phyloP scores from a whole-genome alignment of 2,888 invertebrate genomes.

The Gymnosoma rotundatum region DNA sequence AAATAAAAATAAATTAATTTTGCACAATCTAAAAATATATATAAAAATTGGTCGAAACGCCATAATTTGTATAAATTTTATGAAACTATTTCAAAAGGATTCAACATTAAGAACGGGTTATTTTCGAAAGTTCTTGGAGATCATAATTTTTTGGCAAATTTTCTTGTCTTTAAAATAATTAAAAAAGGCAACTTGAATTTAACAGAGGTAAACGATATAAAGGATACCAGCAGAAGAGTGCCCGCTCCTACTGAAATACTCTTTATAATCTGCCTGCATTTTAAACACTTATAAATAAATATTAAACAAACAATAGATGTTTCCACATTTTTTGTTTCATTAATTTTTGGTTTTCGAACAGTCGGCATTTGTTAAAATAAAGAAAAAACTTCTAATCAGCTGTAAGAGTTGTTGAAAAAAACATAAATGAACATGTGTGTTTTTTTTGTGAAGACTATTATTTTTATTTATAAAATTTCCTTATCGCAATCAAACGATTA shows the following conservation, averaged over 20 bases:
- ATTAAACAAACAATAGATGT: not conserved
- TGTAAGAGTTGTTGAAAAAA: conserved; percentile 25
- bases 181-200: too few species aligned
- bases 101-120: too few species aligned
- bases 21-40: not conserved
- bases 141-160: too few species aligned
- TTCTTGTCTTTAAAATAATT: too few species aligned
- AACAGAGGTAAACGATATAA: too few species aligned
- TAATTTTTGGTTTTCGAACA: conserved; percentile 13
- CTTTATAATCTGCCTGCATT: not conserved
- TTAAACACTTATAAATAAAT: not conserved
- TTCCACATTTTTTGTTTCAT: not conserved
- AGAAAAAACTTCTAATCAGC: conserved; percentile 45
- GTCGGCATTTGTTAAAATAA: conserved; percentile 14
- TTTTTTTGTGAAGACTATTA: conserved; percentile 41
- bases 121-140: too few species aligned
- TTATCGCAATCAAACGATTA: too few species aligned
- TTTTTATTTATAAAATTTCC: too few species aligned
- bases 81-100: not conserved
- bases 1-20: not conserved
- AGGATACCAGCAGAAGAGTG: too few species aligned
- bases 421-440: conserved; percentile 29
- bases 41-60: not conserved
- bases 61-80: not conserved
- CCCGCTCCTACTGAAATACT: too few species aligned